Conservation (phyloP, 1,140 invertebrate species). For the Atopsyche davidsoni region DNA sequence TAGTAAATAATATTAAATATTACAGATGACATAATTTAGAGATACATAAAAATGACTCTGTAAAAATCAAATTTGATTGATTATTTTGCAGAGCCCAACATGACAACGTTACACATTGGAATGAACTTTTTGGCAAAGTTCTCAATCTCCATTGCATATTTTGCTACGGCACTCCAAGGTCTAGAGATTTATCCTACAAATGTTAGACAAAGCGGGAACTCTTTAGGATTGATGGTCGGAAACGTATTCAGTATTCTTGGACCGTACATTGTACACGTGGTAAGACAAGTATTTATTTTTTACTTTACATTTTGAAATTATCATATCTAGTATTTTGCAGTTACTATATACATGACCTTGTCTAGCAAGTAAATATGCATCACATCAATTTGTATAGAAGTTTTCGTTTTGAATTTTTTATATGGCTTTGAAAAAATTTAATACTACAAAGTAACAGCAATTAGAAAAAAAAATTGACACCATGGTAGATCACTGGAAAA, state of each 20-base stretch:
- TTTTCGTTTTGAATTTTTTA: too few relatives aligned
- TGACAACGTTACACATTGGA: conserved; percentile 39
- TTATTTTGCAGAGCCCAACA: conserved; percentile 33
- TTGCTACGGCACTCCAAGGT: conserved; percentile 56
- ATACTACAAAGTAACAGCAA: too few relatives aligned
- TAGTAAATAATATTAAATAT: conserved; percentile 21
- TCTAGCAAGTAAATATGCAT: too few relatives aligned
- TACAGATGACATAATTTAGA: not conserved
- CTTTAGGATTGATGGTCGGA: conserved; percentile 54
- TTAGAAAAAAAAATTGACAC: too few relatives aligned
- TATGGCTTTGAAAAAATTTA: too few relatives aligned
- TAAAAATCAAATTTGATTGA: conserved; percentile 8
- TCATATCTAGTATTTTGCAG: conserved; percentile 22
- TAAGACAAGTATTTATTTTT: conserved; percentile 42
- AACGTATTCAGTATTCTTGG: conserved; percentile 55
- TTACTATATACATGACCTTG: too few relatives aligned
- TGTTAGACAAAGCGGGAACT: conserved; percentile 58
- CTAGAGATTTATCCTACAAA: conserved; percentile 66
- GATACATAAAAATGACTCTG: not conserved
- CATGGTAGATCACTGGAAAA: too few relatives aligned
- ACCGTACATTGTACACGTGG: conserved; percentile 68
- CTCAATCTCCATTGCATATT: conserved; percentile 55
- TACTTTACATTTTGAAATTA: conserved; percentile 26
- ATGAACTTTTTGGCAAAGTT: conserved; percentile 56
- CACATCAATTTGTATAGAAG: too few relatives aligned